Evolutionary conservation across 1,140 invertebrate species (phyloP).

Genomic region (Zophobas atratus): DNA sequence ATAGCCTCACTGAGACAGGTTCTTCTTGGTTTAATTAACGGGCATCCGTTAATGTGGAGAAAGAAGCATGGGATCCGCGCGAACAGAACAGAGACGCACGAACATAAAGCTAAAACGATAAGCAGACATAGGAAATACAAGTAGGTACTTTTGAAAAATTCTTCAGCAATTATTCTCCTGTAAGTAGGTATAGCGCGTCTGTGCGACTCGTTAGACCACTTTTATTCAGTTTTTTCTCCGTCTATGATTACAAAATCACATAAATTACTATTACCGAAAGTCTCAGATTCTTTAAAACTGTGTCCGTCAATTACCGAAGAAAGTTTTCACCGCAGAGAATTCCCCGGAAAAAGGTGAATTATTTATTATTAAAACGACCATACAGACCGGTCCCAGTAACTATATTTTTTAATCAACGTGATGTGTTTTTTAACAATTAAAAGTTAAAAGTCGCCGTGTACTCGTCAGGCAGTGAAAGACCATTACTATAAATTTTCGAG

Average conservation of each 20-base stretch:
- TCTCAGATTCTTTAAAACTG: slow-evolving; percentile 16
- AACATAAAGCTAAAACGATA: slow-evolving; percentile 47
- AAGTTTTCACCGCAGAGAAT: neutral
- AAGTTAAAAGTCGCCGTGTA: slow-evolving; percentile 3
- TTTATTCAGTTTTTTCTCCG: slow-evolving; percentile 22
- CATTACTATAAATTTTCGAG: slow-evolving; percentile 36
- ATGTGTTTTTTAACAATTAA: slow-evolving; percentile 29
- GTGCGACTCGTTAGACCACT: slow-evolving; percentile 5
- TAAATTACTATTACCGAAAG: neutral
- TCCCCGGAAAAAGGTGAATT: slow-evolving; percentile 1
- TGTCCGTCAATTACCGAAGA: slow-evolving; percentile 10
- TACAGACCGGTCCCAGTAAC: neutral
- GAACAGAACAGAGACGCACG: slow-evolving; percentile 39
- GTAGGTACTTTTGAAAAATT: slow-evolving; percentile 47
- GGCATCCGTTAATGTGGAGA: slow-evolving; percentile 54
- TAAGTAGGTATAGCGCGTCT: slow-evolving; percentile 10
- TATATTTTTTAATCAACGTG: slow-evolving; percentile 31
- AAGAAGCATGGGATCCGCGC: slow-evolving; percentile 40
- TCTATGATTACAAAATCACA: slow-evolving; percentile 14
- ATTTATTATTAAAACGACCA: neutral
- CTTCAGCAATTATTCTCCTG: slow-evolving; percentile 45
- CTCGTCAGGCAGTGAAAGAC: neutral
- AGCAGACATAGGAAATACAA: slow-evolving; percentile 53
- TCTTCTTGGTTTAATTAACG: slow-evolving; percentile 57
- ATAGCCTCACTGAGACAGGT: slow-evolving; percentile 53